Conservation (phyloP, 1,140 invertebrate genomes). For the Prorops nasuta region DNA sequence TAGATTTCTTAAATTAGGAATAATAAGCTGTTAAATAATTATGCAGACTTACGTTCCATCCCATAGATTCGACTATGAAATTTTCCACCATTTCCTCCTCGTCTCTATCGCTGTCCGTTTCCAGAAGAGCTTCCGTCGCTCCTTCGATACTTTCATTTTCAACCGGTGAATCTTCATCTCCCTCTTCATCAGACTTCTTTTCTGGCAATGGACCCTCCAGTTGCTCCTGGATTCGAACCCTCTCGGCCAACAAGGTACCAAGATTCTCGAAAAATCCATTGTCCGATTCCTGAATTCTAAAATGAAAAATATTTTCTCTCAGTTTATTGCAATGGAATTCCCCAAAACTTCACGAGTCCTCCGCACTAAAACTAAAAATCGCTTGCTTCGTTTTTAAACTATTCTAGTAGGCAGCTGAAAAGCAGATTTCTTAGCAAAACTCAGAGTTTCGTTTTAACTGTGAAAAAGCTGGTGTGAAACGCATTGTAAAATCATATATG, state of each 20-base stretch:
- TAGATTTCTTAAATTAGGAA: background rate
- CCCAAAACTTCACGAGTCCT: no score
- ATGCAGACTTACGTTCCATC: slow-evolving; percentile 71
- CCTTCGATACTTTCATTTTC: slow-evolving; percentile 42
- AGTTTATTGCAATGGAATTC: no score
- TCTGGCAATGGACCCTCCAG: slow-evolving; percentile 37
- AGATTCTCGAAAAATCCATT: slow-evolving; percentile 80
- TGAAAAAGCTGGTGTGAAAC: no score
- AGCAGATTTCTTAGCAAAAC: no score
- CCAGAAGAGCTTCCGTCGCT: slow-evolving; percentile 40
- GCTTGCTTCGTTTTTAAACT: no score
- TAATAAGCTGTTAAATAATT: background rate
- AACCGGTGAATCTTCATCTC: slow-evolving; percentile 38
- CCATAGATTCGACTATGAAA: slow-evolving; percentile 61
- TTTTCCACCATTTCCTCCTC: slow-evolving; percentile 54
- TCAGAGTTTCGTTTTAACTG: no score
- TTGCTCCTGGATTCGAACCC: slow-evolving; percentile 40
- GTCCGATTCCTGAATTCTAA: slow-evolving; percentile 74
- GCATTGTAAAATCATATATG: no score
- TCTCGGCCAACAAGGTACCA: slow-evolving; percentile 70
- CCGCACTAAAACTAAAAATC: no score
- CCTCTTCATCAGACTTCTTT: slow-evolving; percentile 39
- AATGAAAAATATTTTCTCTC: no score
- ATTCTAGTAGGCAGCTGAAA: no score
- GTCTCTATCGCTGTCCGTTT: slow-evolving; percentile 59